phyloP scores from a whole-genome alignment of 2,113 vertebrate genomes.

The Indicator maculatus region DNA sequence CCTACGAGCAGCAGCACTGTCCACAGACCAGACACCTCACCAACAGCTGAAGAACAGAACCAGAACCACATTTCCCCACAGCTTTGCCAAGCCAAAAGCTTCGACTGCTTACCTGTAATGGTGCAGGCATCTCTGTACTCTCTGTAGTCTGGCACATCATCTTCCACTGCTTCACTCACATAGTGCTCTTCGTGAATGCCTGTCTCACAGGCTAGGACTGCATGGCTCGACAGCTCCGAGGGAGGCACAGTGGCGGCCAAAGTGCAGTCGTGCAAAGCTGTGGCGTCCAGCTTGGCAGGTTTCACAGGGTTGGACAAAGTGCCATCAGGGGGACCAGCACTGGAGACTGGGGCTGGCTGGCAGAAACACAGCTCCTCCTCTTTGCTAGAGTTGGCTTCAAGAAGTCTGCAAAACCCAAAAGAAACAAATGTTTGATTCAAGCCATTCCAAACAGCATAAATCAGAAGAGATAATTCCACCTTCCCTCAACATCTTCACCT shows the following conservation, averaged over 20 bases:
- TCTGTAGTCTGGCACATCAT: constrained; percentile 72
- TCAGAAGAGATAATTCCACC: background rate
- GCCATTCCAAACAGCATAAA: background rate
- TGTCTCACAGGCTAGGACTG: constrained; percentile 70
- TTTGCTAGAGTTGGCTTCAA: background rate
- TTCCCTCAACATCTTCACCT: background rate
- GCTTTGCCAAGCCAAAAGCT: background rate
- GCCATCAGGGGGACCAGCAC: constrained; percentile 83
- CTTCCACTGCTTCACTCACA: constrained; percentile 83
- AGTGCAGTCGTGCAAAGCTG: constrained; percentile 82
- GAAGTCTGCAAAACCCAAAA: constrained; percentile 50
- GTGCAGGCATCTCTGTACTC: constrained; percentile 93
- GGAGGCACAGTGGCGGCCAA: constrained; percentile 78
- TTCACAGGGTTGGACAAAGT: constrained; percentile 83
- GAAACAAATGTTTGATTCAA: background rate
- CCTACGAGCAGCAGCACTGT: fast-evolving
- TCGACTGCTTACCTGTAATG: constrained; percentile 87
- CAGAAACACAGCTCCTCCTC: background rate
- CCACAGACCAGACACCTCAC: background rate
- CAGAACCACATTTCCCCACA: background rate
- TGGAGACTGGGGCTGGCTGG: constrained; percentile 60
- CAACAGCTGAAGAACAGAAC: background rate
- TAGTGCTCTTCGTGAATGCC: constrained; percentile 85
- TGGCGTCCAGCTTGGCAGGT: constrained; percentile 97
- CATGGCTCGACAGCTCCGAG: constrained; percentile 55